A percentile compares a stretch with the other conserved stretches of the same genome.
Evolutionary conservation across 2,797 vertebrate genomes (phyloP).

Genomic region (Tinamus major): DNA sequence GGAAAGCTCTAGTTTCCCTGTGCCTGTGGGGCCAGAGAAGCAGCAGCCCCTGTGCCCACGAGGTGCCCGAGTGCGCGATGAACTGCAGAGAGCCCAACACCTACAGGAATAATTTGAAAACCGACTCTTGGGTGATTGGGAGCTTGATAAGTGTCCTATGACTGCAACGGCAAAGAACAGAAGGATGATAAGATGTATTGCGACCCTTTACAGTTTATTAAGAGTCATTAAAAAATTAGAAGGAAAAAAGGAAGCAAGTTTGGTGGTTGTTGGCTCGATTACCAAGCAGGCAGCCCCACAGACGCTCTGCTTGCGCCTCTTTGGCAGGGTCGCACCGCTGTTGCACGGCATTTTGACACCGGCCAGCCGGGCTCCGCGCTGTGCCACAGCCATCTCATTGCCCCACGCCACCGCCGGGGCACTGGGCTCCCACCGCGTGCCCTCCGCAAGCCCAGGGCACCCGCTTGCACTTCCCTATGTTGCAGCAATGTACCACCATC

Average conservation of each 20-base stretch:
- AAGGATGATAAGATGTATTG: background rate
- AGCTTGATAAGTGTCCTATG: background rate
- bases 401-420: background rate
- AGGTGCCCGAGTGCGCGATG: background rate
- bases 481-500: background rate
- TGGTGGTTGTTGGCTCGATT: conserved; percentile 36
- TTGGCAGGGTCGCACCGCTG: conserved; percentile 39
- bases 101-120: background rate
- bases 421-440: background rate
- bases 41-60: background rate
- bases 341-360: background rate
- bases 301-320: conserved; percentile 7
- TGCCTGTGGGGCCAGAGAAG: background rate
- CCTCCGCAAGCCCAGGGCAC: background rate
- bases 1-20: conserved; percentile 7
- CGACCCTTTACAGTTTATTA: background rate
- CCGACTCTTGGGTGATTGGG: background rate
- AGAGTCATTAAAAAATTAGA: background rate
- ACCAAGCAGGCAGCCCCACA: conserved; percentile 45
- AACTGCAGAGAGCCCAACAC: background rate
- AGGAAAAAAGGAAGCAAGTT: conserved; percentile 3
- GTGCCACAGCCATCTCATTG: conserved; percentile 50
- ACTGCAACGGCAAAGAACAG: background rate
- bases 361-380: background rate
- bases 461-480: background rate